A percentile compares a stretch with the other conserved stretches of the same genome.
Evolutionary conservation across 2,113 vertebrate genomes (phyloP).

Genomic region (Pampusana beccarii): DNA sequence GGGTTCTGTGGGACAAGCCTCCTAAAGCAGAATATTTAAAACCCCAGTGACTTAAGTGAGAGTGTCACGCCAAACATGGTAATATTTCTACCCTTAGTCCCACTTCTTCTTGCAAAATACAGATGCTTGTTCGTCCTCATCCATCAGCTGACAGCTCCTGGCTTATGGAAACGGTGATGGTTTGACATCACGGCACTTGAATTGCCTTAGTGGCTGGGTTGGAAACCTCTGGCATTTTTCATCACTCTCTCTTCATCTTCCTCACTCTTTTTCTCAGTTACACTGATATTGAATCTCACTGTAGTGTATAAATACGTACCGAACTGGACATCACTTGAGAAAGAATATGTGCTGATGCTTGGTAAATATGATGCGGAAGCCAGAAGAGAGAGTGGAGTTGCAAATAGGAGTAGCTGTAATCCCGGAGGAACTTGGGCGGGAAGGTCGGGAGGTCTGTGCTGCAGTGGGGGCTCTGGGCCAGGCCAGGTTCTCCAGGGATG

Average conservation of each 20-base stretch:
- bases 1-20: background rate
- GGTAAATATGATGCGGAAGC: too few species aligned
- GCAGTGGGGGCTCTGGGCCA: background rate
- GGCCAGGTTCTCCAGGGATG: background rate
- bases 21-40: background rate
- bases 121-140: background rate
- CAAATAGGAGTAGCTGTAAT: background rate
- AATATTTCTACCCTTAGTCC: background rate
- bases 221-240: background rate
- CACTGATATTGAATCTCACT: background rate
- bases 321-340: accelerated
- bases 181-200: background rate
- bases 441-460: background rate
- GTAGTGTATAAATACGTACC: background rate
- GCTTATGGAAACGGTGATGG: background rate
- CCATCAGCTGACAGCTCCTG: conserved; percentile 35
- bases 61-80: background rate
- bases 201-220: background rate
- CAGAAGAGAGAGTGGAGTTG: background rate
- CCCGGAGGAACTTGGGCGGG: accelerated
- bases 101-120: background rate
- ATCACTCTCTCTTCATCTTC: background rate
- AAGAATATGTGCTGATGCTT: accelerated
- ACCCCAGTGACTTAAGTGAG: background rate
- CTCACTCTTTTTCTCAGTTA: background rate